Evolutionary conservation across 2,113 vertebrate genomes (phyloP).

Genomic region (Dromas ardeola): DNA sequence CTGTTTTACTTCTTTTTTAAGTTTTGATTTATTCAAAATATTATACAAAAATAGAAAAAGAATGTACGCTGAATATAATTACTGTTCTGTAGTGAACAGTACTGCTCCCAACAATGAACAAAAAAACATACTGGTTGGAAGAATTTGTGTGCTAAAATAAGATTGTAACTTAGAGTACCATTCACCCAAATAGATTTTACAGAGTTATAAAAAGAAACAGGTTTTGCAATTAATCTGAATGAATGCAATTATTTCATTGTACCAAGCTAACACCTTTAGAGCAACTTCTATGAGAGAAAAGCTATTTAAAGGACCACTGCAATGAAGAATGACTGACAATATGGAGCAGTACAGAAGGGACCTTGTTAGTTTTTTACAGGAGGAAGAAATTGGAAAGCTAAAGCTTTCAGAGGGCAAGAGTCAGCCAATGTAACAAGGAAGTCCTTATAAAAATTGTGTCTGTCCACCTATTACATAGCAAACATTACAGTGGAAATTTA

Average conservation of each 20-base stretch:
- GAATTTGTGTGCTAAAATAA: slow-evolving; percentile 1
- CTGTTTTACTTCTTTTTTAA: background rate
- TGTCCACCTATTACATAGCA: background rate
- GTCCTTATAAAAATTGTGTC: background rate
- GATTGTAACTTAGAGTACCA: background rate
- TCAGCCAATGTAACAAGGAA: background rate
- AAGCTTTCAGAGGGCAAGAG: slow-evolving; percentile 20
- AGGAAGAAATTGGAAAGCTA: background rate
- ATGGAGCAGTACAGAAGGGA: background rate
- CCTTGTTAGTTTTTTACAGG: slow-evolving; percentile 26
- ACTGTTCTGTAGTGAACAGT: background rate
- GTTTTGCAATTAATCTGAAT: slow-evolving; percentile 44
- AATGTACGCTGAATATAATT: background rate
- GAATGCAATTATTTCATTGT: background rate
- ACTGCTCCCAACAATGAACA: background rate
- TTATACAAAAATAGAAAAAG: background rate
- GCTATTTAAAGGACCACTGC: background rate
- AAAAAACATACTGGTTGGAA: background rate
- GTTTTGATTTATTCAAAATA: background rate
- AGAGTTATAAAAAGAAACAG: background rate
- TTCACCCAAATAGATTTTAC: slow-evolving; percentile 20
- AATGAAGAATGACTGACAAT: background rate
- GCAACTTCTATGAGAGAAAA: background rate
- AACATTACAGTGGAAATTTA: background rate
- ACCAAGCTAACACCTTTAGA: background rate